Percentiles rank a stretch among this genome's conserved stretches.
Conservation (phyloP, 2,113 vertebrate species). For the Spheniscus mendiculus region DNA sequence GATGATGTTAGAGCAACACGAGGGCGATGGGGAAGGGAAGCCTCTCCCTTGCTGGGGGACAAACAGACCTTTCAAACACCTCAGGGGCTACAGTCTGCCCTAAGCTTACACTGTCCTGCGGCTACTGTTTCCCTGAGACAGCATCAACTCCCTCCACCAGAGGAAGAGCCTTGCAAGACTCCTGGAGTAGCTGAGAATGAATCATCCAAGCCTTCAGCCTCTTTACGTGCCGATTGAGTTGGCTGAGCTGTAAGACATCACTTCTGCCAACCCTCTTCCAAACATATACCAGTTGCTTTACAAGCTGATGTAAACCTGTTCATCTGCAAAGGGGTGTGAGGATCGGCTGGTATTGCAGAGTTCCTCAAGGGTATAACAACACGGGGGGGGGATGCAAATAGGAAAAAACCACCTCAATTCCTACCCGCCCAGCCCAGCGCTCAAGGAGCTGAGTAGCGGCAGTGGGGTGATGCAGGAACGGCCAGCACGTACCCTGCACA, state of each 20-base stretch:
- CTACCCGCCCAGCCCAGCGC: not conserved
- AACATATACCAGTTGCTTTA: not conserved
- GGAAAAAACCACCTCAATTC: not conserved
- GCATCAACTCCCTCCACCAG: not conserved
- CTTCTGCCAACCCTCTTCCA: not conserved
- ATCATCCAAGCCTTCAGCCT: not conserved
- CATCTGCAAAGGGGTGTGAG: not conserved
- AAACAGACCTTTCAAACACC: no score
- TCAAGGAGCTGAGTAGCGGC: fast-evolving
- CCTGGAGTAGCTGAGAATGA: not conserved
- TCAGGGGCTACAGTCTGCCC: not conserved
- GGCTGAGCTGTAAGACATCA: not conserved
- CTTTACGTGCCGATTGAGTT: fast-evolving
- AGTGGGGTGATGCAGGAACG: fast-evolving
- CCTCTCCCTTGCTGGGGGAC: not conserved
- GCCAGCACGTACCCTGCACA: not conserved
- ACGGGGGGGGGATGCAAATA: not conserved
- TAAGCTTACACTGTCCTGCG: fast-evolving
- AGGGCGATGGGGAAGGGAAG: not conserved
- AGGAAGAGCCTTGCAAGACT: not conserved
- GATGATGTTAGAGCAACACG: fast-evolving
- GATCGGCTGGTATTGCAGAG: not conserved
- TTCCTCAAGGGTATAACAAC: not conserved
- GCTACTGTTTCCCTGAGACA: not conserved
- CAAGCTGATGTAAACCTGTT: not conserved